Evolutionary conservation across 2,888 invertebrate species (phyloP), one percentile per base, ranked within the genome.

Genomic region (Bibio marci): DNA sequence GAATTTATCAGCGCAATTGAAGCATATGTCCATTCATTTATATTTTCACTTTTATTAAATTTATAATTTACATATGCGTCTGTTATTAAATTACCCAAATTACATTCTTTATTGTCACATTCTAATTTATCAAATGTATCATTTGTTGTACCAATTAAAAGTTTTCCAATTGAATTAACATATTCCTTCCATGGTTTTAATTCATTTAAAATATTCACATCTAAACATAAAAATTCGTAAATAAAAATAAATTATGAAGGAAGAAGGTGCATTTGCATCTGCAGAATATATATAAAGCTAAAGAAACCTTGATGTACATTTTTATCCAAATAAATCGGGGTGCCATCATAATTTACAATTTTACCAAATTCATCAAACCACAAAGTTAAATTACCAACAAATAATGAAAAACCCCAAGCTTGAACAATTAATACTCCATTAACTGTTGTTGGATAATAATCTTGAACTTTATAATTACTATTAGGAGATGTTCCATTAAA

Each of bases 391-490:
- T 74, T 71, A 0, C 92, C 92, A 43, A 92, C 63, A 56, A 91
- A 92, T 62, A 91, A 91, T 2, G 90, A 90, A 51, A 79, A 87
- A 1, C 87, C 86, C 51, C 79, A 91, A 2, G 86, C 90, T 62
- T 91, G 88, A 0, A 91, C 86, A 1, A 85, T 83, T 2, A 83
- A 81, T 2, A 80, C 71, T 56, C 8, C 8, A 22, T 22, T 22
- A 6, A 79, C 68, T 1, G 79, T 66, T 0, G 76, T 73, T 1
- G 86, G 86, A 59, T 88, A 88, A 1, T 69, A 65, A 7, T 76
- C 76, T 12, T 48, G 52, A 0, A 74, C 62, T 0, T 37, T 62
- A 45, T 76, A 71, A 0, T 71, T 71, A 15, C 70, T 72, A 0
- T 71, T 71, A 1, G 63, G 54, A 2, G 54, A 60, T 56, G 65